phyloP scores from a whole-genome alignment of 2,888 invertebrate genomes.

The Fragum sueziense region DNA sequence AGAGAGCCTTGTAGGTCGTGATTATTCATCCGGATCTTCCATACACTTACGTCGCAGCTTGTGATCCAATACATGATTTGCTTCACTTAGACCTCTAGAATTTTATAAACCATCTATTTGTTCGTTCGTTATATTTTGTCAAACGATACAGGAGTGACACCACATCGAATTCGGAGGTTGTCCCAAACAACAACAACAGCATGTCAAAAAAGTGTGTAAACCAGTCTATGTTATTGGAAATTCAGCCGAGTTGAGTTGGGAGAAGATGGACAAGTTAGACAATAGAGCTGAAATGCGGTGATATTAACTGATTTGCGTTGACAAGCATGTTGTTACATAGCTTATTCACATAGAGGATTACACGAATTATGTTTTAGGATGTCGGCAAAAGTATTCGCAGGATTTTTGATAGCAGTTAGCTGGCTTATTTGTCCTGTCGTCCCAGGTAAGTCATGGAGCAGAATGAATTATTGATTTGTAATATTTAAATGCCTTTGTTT shows the following conservation, averaged over 20 bases:
- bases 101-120: no score
- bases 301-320: background rate
- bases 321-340: background rate
- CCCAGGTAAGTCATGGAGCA: conserved; percentile 9
- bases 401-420: conserved; percentile 4
- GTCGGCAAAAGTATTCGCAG: background rate
- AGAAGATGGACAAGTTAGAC: conserved; percentile 12
- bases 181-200: background rate
- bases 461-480: conserved; percentile 6
- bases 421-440: conserved; percentile 6
- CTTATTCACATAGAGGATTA: conserved; percentile 18
- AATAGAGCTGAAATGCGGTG: background rate
- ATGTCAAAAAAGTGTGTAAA: background rate
- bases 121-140: no score
- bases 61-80: no score
- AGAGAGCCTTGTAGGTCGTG: no score
- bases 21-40: no score
- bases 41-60: no score
- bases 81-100: no score
- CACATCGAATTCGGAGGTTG: no score
- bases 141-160: no score
- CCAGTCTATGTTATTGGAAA: conserved; percentile 20
- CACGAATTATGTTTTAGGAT: conserved; percentile 4
- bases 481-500: conserved; percentile 8
- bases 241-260: background rate